Base-by-base conservation (phyloP, 2,888 invertebrate species). In the Dicycla oo region DNA sequence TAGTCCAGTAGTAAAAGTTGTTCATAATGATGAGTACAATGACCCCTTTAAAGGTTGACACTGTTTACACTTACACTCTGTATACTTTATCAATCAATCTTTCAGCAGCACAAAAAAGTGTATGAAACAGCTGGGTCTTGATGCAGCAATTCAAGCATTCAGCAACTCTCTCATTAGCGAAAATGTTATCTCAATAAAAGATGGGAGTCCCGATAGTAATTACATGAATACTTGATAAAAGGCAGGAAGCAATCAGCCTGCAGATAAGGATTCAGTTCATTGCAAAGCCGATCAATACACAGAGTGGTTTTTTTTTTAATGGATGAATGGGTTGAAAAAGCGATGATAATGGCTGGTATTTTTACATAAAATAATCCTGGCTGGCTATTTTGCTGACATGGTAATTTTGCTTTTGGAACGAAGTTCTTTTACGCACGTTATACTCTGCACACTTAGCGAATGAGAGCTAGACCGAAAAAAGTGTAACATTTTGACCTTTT, bases 181-280 rank as follows among this genome's bases (percentile, higher is more conserved):
- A 77, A 81, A 68, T 57, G 30, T 75, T 10, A n/a, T 62, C 13
- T n/a, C 53, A 49, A 30, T 64, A 65, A 77, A 69, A 81, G 51
- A 77, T 78, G 26, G 8, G 3, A 26, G 43, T 43, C 38, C n/a
- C 51, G 30, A 62, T 69, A 57, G 13, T 76, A 57, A 65, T 70
- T 62, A 70, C 78, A 70, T 78, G 54, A 77, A 63, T 77, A 69
- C 23, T 68, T 77, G 34, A 81, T 81, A 47, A 18, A 68, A 58
- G 26, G 30, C n/a, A 54, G 56, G 18, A 66, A 54, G 56, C 61
- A 65, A 77, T 81, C 78, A 65, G 38, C 30, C 51, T 40, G 23
- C 7, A 30, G 53, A 45, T 64, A 68, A 60, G 54, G 69, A 40
- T 34, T 56, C n/a, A 45, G 11, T 76, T 76, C 49, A 60, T 60